Base-by-base conservation (phyloP, 2,888 invertebrate genomes). In the Colostygia pectinataria region DNA sequence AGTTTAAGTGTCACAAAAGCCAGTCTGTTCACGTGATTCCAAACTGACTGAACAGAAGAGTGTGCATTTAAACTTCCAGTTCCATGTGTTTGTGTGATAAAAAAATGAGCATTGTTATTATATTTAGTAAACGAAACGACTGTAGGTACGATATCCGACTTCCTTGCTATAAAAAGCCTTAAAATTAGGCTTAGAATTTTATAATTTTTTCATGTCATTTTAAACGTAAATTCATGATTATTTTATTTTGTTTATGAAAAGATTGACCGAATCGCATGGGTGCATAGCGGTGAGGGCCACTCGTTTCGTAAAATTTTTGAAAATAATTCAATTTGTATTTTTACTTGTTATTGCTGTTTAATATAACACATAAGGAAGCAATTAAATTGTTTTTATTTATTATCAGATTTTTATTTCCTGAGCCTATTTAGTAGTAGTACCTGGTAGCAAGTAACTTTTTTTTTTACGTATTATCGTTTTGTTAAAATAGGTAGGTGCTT, bases 101-200 rank as follows among this genome's bases (percentile, higher is more conserved):
- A 76, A 65, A 74, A 72, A 70, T 65, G 84, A 85, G 87, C 85
- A 84, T 85, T 86, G 80, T 75, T 73, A 68, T 79, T 81, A 66
- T 71, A 70, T 65, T 71, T 69, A 32, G 63, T 49, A 67, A 67
- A 66, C 86, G 88, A 88, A 86, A 87, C 89, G 89, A 89, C 66
- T 70, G 71, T 66, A 85, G 83, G 84, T 59, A 48, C 79, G 46
- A 52, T 78, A 79, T 61, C 57, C 86, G 86, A 86, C 82, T 86
- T 85, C 85, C 85, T 85, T 80, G 13, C 10, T 14, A 73, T 53
- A 34, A 24, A 33, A 12, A 42, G 46, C 42, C 41, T 46, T 41
- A 38, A 42, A 42, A 29, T 38, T 9, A 32, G 41, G 10, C 32
- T 36, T 31, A 33, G 24, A 34, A 28, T 27, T 45, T 18, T 18